phyloP scores from a whole-genome alignment of 2,888 invertebrate genomes.

The Miltochrista miniata region DNA sequence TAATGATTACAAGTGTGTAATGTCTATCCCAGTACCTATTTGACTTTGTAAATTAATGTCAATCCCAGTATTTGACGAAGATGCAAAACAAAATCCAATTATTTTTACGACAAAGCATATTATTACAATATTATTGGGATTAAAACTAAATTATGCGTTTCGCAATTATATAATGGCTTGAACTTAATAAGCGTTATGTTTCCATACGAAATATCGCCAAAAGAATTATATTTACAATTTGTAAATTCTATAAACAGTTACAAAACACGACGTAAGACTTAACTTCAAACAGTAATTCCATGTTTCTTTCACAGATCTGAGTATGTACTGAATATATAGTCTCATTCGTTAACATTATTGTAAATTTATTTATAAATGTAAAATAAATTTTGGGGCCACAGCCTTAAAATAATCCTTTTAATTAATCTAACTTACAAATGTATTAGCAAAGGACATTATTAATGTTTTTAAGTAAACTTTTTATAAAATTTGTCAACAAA shows the following conservation, averaged over 20 bases:
- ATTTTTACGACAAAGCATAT: too few species aligned
- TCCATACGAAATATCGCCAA: too few species aligned
- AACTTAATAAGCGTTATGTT: too few species aligned
- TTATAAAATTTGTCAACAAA: constrained; percentile 23
- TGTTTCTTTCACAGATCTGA: constrained; percentile 52
- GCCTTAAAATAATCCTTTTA: constrained; percentile 28
- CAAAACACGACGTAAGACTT: not conserved
- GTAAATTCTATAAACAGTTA: not conserved
- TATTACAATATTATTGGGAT: too few species aligned
- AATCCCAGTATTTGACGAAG: too few species aligned
- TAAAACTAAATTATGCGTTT: too few species aligned
- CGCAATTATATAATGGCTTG: too few species aligned
- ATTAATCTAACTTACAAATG: constrained; percentile 32
- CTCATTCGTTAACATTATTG: constrained; percentile 26
- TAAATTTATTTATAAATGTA: constrained; percentile 34
- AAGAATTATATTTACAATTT: too few species aligned
- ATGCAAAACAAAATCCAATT: too few species aligned
- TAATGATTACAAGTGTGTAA: too few species aligned
- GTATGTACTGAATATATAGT: constrained; percentile 39
- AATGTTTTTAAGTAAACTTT: constrained; percentile 13
- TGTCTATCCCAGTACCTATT: too few species aligned
- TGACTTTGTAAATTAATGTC: too few species aligned
- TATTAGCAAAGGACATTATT: constrained; percentile 24
- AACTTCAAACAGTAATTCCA: constrained; percentile 24
- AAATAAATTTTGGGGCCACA: constrained; percentile 11